Evolutionary conservation across 2,797 vertebrate species (phyloP), one percentile per base, ranked within the genome.

Genomic region (Neosalanx taihuensis): DNA sequence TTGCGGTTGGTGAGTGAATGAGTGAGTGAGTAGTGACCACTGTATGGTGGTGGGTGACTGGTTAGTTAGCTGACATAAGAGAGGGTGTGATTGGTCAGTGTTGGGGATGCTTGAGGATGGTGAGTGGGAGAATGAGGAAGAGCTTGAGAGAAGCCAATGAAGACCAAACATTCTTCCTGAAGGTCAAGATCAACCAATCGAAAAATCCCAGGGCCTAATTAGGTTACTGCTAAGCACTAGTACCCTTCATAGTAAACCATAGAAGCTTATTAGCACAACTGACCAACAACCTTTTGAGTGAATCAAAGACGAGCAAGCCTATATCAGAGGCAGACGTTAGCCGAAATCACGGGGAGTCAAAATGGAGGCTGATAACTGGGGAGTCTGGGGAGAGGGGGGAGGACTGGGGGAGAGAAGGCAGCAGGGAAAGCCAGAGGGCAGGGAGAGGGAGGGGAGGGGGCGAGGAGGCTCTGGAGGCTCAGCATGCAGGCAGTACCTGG

Each of bases 401-500:
- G 10, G 66, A 20, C 26, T 56, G 17, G 65, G 66, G 71, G 51
- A 71, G 70, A 73, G 73, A 64, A 62, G 67, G 80, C 53, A 83
- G 82, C 80, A 82, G 84, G 85, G 82, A 81, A 87, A 86, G 87
- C 82, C 73, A 76, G 78, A 66, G 53, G 61, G 72, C 57, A 67
- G 57, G 58, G 63, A 74, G 33, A 66, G 33, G n/a, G 67, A 37
- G 72, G 78, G 70, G 59, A 69, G 56, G 72, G 64, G 71, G 64
- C 64, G 66, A 51, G 65, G 35, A 72, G 75, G 70, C 62, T 83
- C 78, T 79, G 73, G 76, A 83, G 84, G 83, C 84, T 87, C 85
- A 81, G 87, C 95, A 93, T 94, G 94, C 93, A 94, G 83, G 89
- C 86, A 90, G 91, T 98, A 99, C 97, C 97, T 99, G 96, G 88